Conservation (phyloP, 2,113 vertebrate species). For the Stomatorhinus ivindoensis region DNA sequence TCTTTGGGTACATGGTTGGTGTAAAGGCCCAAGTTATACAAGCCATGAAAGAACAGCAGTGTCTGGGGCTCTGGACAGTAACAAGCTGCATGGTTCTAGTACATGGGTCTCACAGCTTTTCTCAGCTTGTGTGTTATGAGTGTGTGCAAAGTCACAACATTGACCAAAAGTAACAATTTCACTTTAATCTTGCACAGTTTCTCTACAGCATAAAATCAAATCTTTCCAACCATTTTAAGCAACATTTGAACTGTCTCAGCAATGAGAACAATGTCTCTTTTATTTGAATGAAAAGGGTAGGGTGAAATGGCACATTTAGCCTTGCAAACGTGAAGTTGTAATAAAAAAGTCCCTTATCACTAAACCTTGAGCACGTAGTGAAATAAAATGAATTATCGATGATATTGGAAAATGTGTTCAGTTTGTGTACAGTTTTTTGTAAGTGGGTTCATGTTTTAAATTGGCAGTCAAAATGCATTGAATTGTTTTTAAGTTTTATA, state of each 20-base stretch:
- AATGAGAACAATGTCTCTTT: neutral
- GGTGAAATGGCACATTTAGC: neutral
- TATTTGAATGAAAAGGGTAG: neutral
- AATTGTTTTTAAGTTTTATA: constrained; percentile 6
- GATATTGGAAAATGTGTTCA: neutral
- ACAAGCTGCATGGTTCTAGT: neutral
- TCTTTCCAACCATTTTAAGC: neutral
- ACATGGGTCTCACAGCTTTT: neutral
- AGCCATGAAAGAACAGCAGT: neutral
- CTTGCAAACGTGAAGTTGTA: neutral
- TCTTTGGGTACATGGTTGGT: neutral
- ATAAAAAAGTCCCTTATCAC: neutral
- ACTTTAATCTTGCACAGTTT: neutral
- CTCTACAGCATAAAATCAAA: constrained; percentile 13
- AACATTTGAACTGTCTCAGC: neutral
- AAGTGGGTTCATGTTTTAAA: constrained; percentile 1
- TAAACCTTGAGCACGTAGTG: neutral
- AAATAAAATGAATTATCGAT: neutral
- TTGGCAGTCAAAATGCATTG: neutral
- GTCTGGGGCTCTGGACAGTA: neutral
- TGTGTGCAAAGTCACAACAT: neutral
- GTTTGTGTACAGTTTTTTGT: neutral
- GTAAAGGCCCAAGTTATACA: neutral
- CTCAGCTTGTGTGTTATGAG: neutral
- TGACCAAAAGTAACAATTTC: neutral